Base-by-base conservation (phyloP, 2,113 vertebrate genomes). In the Thryonomys swinderianus region DNA sequence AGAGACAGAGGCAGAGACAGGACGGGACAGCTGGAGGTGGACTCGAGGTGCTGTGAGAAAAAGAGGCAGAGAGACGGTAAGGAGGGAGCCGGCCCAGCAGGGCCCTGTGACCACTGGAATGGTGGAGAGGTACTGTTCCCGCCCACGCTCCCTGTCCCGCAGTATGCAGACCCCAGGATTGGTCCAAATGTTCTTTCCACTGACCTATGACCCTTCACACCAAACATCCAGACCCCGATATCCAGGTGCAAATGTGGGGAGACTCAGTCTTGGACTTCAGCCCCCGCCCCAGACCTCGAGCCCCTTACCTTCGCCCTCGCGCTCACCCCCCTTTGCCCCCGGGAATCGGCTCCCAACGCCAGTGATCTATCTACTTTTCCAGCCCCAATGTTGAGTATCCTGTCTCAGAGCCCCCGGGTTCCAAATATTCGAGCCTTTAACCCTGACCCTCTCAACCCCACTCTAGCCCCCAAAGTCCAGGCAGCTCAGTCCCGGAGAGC, bases 1-100 rank as follows among this genome's bases (percentile, higher is more conserved):
- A 89, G 64, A 88, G 88, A n/a, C 73, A 42, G 34, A 95, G 94
- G 93, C 59, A 90, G 84, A 88, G 67, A 81, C 57, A 71, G 23
- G 18, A 25, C 20, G 45, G 92, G 87, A 48, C 42, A 78, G 32
- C 86, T 25, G 25, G 71, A 94, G 32, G 59, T 27, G 45, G 91
- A 66, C 79, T 42, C 78, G 86, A 89, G 84, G 61, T 78, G 37
- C 73, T 51, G 37, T 42, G 66, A 79, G 55, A 78, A 17, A 62
- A 61, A 62, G 88, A 79, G 93, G 32, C 48, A 21, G 37, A 74
- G 40, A 85, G 71, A 59, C 61, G 7, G 45, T 14, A 25, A 93
- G 71, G 34, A 86, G 82, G 93, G 69, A 91, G 34, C 64, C 12
- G 6, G 80, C 67, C 78, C 71, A 25, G 69, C 3, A 7, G 6